Evolutionary conservation across 2,113 vertebrate species (phyloP).

Genomic region (Xiphophorus hellerii): DNA sequence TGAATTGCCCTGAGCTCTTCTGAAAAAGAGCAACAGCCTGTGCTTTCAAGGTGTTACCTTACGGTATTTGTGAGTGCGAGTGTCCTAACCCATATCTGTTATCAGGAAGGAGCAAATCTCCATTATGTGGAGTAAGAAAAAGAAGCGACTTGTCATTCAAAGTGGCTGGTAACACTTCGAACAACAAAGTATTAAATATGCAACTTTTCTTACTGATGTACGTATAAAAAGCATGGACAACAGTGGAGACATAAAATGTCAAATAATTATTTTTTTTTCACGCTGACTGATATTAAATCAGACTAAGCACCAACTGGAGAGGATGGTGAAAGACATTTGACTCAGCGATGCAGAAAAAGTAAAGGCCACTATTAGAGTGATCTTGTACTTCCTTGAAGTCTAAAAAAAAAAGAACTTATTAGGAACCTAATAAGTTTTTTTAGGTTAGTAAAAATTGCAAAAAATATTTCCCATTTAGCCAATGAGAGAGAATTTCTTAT

Average conservation of each 20-base stretch:
- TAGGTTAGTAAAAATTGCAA: no score
- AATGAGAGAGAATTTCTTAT: no score
- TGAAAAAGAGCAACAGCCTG: conserved; percentile 59
- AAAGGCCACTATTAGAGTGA: no score
- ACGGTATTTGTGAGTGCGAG: conserved; percentile 26
- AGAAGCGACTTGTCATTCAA: conserved; percentile 14
- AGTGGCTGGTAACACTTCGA: conserved; percentile 8
- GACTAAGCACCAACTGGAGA: no score
- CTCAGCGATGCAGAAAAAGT: no score
- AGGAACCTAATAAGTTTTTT: neutral
- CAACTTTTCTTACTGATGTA: neutral
- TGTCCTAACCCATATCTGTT: conserved; percentile 48
- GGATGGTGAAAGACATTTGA: no score
- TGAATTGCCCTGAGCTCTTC: conserved; percentile 61
- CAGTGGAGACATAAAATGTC: no score
- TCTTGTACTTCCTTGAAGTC: no score
- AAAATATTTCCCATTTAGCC: no score
- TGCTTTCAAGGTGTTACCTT: conserved; percentile 23
- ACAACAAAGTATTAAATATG: neutral
- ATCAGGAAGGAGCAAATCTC: conserved; percentile 37
- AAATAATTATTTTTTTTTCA: no score
- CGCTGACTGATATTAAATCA: no score
- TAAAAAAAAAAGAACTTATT: neutral
- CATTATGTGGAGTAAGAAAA: conserved; percentile 18
- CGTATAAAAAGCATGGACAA: no score